A percentile compares a stretch with the other conserved stretches of the same genome.
Conservation (phyloP, 2,888 invertebrate genomes). For the Desoria tigrina region DNA sequence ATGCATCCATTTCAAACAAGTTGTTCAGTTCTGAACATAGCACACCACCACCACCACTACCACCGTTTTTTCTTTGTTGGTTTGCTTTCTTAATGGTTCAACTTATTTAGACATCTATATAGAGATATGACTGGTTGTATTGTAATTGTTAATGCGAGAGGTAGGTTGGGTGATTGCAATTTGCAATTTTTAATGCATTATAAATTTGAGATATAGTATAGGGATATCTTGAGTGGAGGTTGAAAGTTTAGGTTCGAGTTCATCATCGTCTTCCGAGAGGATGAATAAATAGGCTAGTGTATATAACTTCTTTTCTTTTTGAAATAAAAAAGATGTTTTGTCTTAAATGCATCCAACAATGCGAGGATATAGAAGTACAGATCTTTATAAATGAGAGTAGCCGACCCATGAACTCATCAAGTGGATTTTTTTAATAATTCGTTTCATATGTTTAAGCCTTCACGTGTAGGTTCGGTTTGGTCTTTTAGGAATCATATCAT, state of each 20-base stretch:
- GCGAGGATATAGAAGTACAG: too few relatives aligned
- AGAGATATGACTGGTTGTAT: too few relatives aligned
- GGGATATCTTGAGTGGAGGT: too few relatives aligned
- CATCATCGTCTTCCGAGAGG: background rate
- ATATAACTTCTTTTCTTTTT: too few relatives aligned
- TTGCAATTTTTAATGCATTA: too few relatives aligned
- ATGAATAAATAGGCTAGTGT: slow-evolving; percentile 4
- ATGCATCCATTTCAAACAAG: slow-evolving; percentile 7
- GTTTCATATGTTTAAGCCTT: background rate
- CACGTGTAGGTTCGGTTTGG: background rate
- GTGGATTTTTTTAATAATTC: background rate
- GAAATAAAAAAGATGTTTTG: too few relatives aligned
- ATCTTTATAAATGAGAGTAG: slow-evolving; percentile 5
- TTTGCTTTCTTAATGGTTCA: background rate
- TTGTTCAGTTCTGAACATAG: background rate
- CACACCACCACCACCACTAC: too few relatives aligned
- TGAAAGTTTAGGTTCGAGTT: background rate
- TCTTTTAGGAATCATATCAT: too few relatives aligned
- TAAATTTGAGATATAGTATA: too few relatives aligned
- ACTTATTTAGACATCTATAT: background rate
- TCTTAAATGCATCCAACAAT: too few relatives aligned
- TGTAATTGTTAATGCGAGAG: too few relatives aligned
- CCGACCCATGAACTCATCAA: slow-evolving; percentile 22
- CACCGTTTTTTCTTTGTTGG: background rate
- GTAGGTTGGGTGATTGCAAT: too few relatives aligned